Base-by-base conservation (phyloP, 2,888 invertebrate species). In the Drosophila birchii region DNA sequence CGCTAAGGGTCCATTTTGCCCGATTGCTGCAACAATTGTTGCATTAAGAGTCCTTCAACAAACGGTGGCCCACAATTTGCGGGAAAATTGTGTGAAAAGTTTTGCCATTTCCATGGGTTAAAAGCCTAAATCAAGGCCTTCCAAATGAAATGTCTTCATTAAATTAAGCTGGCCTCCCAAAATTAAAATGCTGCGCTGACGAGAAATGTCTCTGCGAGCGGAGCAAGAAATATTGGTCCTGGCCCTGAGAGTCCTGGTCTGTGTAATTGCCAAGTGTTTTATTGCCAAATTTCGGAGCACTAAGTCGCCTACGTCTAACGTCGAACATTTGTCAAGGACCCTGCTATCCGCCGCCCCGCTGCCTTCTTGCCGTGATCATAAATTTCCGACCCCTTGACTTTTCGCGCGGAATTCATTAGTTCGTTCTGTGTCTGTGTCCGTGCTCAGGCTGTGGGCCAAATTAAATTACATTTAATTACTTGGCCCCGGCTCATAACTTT, bases 401-500 rank as follows among this genome's bases (percentile, higher is more conserved):
- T 86, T 84, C 81, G 84, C 86, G 84, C 80, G 79, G 86, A 86
- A 86, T 86, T 88, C 86, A 86, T 86, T 86, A 86, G 88, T 84
- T 85, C 79, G 70, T 73, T 7, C 29, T 36, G 36, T 7, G 12
- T 38, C 36, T 67, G 51, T 57, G 81, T 75, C 71, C 62, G 61
- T 64, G 76, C 74, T 68, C 83, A 71, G 76, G 74, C 60, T 73
- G 62, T 44, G 49, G 45, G 69, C 71, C 78, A 84, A 88, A 88
- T 86, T 82, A 88, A 86, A 86, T 86, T 86, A 86, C 88, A 72
- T 88, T 88, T 86, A 86, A 86, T 86, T 88, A 84, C 82, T 79
- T 70, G 41, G 74, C 75, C 73, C 78, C 78, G 82, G 82, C 80
- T 84, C 63, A 75, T 75, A 68, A 75, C 60, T 73, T 73, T 73